Evolutionary conservation across 2,113 vertebrate species (phyloP).

Genomic region (Abramis brama): DNA sequence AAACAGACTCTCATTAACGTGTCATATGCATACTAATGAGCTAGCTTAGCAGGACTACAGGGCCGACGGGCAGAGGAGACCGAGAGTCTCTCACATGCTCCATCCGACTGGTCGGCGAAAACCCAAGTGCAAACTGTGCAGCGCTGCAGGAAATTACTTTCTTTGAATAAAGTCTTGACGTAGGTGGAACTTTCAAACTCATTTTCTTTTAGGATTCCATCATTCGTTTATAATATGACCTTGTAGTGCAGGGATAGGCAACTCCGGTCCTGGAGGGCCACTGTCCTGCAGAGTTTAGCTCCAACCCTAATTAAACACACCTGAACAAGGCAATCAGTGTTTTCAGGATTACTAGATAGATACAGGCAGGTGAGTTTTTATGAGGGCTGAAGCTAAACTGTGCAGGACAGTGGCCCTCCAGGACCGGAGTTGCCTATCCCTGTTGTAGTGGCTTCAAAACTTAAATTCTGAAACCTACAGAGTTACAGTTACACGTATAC

Average conservation of each 20-base stretch:
- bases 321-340: too few relatives aligned
- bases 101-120: neutral
- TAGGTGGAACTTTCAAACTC: neutral
- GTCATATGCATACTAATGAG: conserved; percentile 38
- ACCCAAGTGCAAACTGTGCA: conserved; percentile 12
- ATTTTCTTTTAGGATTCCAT: neutral
- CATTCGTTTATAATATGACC: neutral
- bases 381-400: too few relatives aligned
- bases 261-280: too few relatives aligned
- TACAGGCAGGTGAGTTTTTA: too few relatives aligned
- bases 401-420: too few relatives aligned
- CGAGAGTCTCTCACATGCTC: conserved; percentile 3
- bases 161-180: neutral
- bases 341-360: too few relatives aligned
- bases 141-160: neutral
- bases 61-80: neutral
- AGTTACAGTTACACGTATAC: neutral
- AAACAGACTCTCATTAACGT: conserved; percentile 38
- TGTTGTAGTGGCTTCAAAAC: neutral
- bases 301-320: too few relatives aligned
- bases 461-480: neutral
- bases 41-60: conserved; percentile 22
- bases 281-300: too few relatives aligned
- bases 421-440: too few relatives aligned
- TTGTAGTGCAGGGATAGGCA: too few relatives aligned